phyloP scores from a whole-genome alignment of 2,113 vertebrate species.

The Corydoras maculifer region DNA sequence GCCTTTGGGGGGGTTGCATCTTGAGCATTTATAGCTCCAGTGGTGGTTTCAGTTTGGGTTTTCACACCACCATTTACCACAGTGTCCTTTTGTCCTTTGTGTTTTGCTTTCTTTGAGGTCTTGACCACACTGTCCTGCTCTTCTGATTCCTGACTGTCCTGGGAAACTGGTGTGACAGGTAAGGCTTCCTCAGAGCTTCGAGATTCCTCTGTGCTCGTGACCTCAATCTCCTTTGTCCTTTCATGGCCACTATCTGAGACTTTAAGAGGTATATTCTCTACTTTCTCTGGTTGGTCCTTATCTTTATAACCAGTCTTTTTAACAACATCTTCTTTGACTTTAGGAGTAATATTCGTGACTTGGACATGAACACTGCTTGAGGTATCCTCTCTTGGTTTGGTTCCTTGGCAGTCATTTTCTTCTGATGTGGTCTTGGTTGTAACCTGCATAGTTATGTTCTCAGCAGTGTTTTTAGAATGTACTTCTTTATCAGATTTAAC shows the following conservation, averaged over 20 bases:
- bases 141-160: too few species aligned
- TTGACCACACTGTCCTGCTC: background rate
- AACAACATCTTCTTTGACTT: background rate
- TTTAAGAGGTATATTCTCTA: background rate
- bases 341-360: background rate
- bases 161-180: too few species aligned
- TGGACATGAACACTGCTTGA: background rate
- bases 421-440: slow-evolving; percentile 31
- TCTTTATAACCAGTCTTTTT: background rate
- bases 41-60: slow-evolving; percentile 14
- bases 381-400: slow-evolving; percentile 17
- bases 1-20: background rate
- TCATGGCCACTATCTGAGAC: background rate
- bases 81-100: slow-evolving; percentile 9
- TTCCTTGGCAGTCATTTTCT: slow-evolving; percentile 29
- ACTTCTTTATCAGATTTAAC: background rate
- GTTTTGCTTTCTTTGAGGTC: background rate
- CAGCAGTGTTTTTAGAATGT: background rate
- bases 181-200: too few species aligned
- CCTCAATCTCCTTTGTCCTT: slow-evolving; percentile 7
- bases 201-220: background rate
- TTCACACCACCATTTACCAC: slow-evolving; percentile 13
- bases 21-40: slow-evolving; percentile 4
- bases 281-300: background rate
- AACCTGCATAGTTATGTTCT: background rate